phyloP scores from a whole-genome alignment of 2,888 invertebrate species.

The Acutogordius australiensis region DNA sequence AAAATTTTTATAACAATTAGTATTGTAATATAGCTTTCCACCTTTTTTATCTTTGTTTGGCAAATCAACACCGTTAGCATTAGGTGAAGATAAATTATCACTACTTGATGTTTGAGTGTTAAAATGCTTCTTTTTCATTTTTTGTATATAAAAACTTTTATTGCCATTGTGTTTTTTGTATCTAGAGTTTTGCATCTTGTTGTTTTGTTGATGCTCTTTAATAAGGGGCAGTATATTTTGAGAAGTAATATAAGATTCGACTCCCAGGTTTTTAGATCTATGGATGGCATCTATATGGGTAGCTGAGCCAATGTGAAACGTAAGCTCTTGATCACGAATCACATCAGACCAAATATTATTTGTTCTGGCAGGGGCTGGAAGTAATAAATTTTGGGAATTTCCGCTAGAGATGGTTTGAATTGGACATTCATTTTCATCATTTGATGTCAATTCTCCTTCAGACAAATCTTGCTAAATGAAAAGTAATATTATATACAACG shows the following conservation, averaged over 20 bases:
- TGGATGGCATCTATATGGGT: background rate
- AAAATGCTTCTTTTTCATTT: background rate
- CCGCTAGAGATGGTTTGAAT: no score
- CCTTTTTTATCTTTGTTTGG: background rate
- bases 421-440: no score
- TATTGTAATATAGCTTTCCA: background rate
- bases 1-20: background rate
- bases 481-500: no score
- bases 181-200: background rate
- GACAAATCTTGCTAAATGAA: no score
- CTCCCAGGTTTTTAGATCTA: background rate
- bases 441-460: no score
- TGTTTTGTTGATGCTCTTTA: background rate
- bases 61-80: background rate
- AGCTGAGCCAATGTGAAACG: background rate
- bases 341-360: conserved; percentile 8
- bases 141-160: background rate
- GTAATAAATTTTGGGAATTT: no score
- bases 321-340: background rate
- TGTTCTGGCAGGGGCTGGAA: no score
- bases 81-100: background rate
- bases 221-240: background rate
- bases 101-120: background rate
- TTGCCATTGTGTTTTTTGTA: background rate
- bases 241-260: background rate